Conservation (phyloP, 2,888 invertebrate species). For the Ectropis crepuscularia region DNA sequence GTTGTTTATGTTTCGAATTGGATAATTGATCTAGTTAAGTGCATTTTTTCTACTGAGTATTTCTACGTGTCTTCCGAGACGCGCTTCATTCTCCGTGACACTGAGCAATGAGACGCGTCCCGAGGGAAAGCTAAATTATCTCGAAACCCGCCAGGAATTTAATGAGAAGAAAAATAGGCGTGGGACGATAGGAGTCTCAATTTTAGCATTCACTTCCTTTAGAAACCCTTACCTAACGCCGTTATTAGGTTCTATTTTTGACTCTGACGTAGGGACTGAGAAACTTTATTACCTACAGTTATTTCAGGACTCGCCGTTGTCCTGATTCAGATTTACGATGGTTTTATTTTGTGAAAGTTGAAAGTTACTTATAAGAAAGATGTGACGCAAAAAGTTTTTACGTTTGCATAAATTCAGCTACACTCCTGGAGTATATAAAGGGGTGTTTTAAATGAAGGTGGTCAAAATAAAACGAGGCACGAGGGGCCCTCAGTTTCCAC, state of each 20-base stretch:
- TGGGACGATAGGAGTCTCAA: conserved; percentile 34
- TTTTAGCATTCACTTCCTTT: conserved; percentile 33
- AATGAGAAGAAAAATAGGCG: conserved; percentile 45
- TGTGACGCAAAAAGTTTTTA: conserved; percentile 32
- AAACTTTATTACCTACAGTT: conserved; percentile 25
- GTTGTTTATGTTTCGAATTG: conserved; percentile 13
- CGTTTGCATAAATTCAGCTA: conserved; percentile 32
- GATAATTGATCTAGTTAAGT: background rate
- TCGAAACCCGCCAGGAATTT: conserved; percentile 43
- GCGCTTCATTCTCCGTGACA: conserved; percentile 34
- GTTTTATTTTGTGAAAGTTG: conserved; percentile 19
- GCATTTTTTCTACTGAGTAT: background rate
- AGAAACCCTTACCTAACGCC: conserved; percentile 5
- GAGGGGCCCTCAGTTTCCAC: conserved; percentile 40
- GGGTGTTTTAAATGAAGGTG: conserved; percentile 47
- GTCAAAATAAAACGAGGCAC: conserved; percentile 50
- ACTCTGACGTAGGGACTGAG: conserved; percentile 4
- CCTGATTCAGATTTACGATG: conserved; percentile 24
- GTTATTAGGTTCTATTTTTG: conserved; percentile 32
- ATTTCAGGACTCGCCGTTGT: conserved; percentile 19
- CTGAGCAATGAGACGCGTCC: conserved; percentile 41
- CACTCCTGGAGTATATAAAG: conserved; percentile 28
- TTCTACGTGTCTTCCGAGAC: conserved; percentile 20
- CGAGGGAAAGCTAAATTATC: conserved; percentile 44
- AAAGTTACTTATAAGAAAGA: conserved; percentile 27